Base-by-base conservation (phyloP, 2,113 vertebrate species). In the Xiphophorus hellerii region DNA sequence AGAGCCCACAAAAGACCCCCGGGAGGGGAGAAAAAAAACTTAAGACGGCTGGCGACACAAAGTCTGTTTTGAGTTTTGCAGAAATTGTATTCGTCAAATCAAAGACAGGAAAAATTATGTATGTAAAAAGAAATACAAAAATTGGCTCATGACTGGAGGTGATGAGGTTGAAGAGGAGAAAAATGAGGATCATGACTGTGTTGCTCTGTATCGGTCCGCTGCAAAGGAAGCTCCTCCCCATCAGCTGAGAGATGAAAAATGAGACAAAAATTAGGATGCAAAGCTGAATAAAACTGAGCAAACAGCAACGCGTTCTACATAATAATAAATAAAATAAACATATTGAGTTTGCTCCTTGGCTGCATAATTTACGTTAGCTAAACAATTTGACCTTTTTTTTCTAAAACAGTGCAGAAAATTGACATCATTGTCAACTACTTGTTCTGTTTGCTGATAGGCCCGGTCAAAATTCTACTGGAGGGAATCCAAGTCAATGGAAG, bases 181-280 rank as follows among this genome's bases (percentile, higher is more conserved):
- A 65, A 58, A 0, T 60, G 66, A 0, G 62, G 30, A 0, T 64
- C 63, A 0, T 37, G 73, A 0, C 71, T 75, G 0, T 66, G 74
- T 0, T 72, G 79, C 0, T 80, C 27, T 1, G 62, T 1, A 1
- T 14, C 58, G 67, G 61, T 1, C 83, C 69, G 88, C 0, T 13
- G 2, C 69, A 87, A 74, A 30, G 87, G 87, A 25, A 91, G 66
- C 77, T 92, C 89, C 28, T 35, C 75, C 48, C 84, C 90, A 0
- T 90, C 91, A 91, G 84, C 65, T 37, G 25, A 39, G 22, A 5
- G 4, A 15, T 30, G 0, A 62, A 25, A 12, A 51, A 17, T 10
- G 8, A n/a, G 5, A 1, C 15, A 54, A 9, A 54, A 39, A 29
- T 3, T 2, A 58, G 27, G 1, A 15, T 20, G 37, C n/a, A 29